phyloP scores from a whole-genome alignment of 2,888 invertebrate species.

The Oeneis ivallda region DNA sequence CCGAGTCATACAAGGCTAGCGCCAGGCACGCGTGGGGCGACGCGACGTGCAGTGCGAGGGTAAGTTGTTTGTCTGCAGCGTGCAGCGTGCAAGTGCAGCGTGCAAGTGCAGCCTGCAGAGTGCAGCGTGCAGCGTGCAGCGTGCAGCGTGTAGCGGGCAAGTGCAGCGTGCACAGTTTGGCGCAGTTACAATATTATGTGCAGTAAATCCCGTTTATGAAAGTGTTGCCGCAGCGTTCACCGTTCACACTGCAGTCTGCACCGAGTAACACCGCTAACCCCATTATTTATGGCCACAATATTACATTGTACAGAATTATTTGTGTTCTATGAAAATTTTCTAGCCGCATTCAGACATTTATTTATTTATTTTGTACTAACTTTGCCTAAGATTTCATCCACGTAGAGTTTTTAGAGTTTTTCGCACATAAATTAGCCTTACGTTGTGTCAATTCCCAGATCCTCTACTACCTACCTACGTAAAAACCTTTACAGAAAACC shows the following conservation, averaged over 20 bases:
- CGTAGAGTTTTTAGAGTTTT: too few species aligned
- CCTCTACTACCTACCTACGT: too few species aligned
- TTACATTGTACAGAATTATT: conserved; percentile 10
- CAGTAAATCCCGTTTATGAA: conserved; percentile 22
- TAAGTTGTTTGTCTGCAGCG: too few species aligned
- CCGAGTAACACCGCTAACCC: not conserved
- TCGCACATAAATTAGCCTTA: too few species aligned
- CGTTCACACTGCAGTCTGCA: not conserved
- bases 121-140: not conserved
- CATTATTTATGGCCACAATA: conserved; percentile 10
- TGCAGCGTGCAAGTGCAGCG: too few species aligned
- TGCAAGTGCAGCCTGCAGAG: not conserved
- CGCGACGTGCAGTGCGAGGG: too few species aligned
- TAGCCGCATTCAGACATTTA: not conserved
- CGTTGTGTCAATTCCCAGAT: too few species aligned
- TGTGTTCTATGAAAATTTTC: not conserved
- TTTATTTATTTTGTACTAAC: too few species aligned
- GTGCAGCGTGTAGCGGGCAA: conserved; percentile 1
- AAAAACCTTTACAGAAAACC: too few species aligned
- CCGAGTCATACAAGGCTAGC: too few species aligned
- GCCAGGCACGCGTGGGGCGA: too few species aligned
- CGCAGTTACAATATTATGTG: conserved; percentile 15
- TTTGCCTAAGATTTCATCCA: too few species aligned
- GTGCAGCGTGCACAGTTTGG: conserved; percentile 18
- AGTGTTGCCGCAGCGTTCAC: conserved; percentile 3